Conservation (phyloP, 2,113 vertebrate genomes). For the Mastomys coucha region DNA sequence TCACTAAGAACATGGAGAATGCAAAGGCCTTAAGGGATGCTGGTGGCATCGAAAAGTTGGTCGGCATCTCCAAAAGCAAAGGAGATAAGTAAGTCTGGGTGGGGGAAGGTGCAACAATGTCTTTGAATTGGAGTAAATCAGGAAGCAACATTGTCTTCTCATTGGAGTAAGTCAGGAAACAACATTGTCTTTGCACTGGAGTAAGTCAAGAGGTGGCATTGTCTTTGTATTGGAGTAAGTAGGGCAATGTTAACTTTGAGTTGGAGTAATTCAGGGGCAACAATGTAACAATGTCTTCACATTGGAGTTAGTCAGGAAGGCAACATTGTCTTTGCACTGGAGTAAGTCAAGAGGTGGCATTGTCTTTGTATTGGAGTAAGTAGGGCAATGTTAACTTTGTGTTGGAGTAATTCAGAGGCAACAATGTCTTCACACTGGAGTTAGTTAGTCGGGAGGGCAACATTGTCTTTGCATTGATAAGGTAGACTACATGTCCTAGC, state of each 20-base stretch:
- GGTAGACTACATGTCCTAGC: no score
- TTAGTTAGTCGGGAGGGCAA: no score
- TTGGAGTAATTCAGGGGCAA: background rate
- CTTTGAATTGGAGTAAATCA: background rate
- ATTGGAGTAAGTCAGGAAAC: background rate
- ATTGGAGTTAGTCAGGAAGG: background rate
- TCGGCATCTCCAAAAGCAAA: slow-evolving; percentile 99
- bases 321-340: background rate
- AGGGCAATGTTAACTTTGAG: no score
- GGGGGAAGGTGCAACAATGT: background rate
- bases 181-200: background rate
- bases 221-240: background rate
- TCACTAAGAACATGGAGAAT: slow-evolving; percentile 99
- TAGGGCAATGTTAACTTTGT: no score
- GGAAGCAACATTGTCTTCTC: background rate
- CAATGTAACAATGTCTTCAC: background rate
- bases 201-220: background rate
- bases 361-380: background rate
- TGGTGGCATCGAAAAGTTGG: slow-evolving; percentile 98
- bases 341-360: background rate
- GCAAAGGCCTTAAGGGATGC: slow-evolving; percentile 99
- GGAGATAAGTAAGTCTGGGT: slow-evolving; percentile 96
- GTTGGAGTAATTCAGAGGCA: background rate
- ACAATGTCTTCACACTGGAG: background rate
- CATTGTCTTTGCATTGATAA: background rate